These are phyloP conservation scores for Pteronura brasiliensis DNA, from an alignment of 2,113 vertebrate species.

Conservation along the genomic window DNA sequence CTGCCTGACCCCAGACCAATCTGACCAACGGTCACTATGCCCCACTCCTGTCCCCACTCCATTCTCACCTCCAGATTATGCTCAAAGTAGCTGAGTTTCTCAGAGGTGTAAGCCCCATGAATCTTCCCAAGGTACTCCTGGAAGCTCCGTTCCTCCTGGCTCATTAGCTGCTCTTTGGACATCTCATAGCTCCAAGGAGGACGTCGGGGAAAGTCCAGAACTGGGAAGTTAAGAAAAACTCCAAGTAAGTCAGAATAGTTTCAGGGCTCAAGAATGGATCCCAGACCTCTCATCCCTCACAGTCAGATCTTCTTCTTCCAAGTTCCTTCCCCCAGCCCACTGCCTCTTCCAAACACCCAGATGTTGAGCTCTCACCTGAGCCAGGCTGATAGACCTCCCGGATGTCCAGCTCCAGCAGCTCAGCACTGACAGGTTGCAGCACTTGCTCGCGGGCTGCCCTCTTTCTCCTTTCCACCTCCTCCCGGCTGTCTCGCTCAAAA, in stretches of 20 bases:
- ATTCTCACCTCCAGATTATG: slow-evolving; percentile 92
- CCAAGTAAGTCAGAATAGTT: background rate
- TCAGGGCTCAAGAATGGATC: background rate
- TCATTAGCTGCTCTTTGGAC: slow-evolving; percentile 88
- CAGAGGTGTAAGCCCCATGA: slow-evolving; percentile 85
- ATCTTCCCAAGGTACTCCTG: slow-evolving; percentile 89
- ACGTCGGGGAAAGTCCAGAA: slow-evolving; percentile 90
- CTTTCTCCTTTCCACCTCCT: slow-evolving; percentile 92
- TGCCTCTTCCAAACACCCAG: background rate
- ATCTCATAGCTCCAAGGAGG: slow-evolving; percentile 93
- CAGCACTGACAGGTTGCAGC: slow-evolving; percentile 82
- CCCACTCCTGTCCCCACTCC: background rate
- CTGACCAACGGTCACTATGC: background rate
- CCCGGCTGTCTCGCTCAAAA: slow-evolving; percentile 91
- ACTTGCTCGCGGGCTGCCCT: slow-evolving; percentile 86
- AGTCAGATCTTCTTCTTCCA: background rate
- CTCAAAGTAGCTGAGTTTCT: slow-evolving; percentile 93
- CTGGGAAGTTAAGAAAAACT: slow-evolving; percentile 73
- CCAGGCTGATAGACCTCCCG: slow-evolving; percentile 88
- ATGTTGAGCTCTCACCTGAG: slow-evolving; percentile 81
- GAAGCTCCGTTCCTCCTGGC: slow-evolving; percentile 90
- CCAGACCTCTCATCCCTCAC: background rate
- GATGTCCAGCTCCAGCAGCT: slow-evolving; percentile 87
- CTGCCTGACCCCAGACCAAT: background rate
- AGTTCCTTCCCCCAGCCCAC: background rate